Evolutionary conservation across 1,140 invertebrate genomes (phyloP), one percentile per base, ranked within the genome.

Genomic region (Bombus haemorrhoidalis): DNA sequence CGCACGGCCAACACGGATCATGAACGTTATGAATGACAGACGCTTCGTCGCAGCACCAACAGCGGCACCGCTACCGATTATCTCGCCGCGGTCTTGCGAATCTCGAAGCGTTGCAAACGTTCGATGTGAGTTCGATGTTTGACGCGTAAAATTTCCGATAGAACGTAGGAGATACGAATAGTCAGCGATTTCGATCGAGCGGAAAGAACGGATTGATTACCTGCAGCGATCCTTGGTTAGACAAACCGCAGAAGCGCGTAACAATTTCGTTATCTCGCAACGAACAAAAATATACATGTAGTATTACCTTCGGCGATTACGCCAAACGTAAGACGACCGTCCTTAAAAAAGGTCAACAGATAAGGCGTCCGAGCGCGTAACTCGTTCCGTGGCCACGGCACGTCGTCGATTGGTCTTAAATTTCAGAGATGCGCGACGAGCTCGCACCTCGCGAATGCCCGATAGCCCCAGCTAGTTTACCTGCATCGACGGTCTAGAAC

Each of bases 231-330:
- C 32, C 37, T 83, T 72, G 34, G 28, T 43, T 43, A 25, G 43
- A 39, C 81, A 69, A n/a, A 32, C 57, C 66, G 57, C 75, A 53
- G 81, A 57, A 34, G 37, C 68, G 77, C 28, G 69, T 64, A 59
- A 88, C 75, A 59, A 77, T 59, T 76, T 39, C 47, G 43, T 86
- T 90, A 78, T 81, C 85, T 43, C 69, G 41, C 37, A 1, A 2
- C 41, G 47, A 81, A 79, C 69, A 32, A 78, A 62, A 64, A 57
- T 37, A 32, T 18, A 53, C 68, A 86, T 89, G 57, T 89, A 81
- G 81, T 64, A 39, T 90, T 87, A 90, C 88, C 87, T 90, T 90
- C 83, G 78, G 82, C 77, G 86, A 90, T 90, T 88, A 90, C 83
- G 71, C 82, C 47, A n/a, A 71, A 76, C 77, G 86, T 81, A 86